Conservation (phyloP, 2,888 invertebrate species). For the Aplocera efformata region DNA sequence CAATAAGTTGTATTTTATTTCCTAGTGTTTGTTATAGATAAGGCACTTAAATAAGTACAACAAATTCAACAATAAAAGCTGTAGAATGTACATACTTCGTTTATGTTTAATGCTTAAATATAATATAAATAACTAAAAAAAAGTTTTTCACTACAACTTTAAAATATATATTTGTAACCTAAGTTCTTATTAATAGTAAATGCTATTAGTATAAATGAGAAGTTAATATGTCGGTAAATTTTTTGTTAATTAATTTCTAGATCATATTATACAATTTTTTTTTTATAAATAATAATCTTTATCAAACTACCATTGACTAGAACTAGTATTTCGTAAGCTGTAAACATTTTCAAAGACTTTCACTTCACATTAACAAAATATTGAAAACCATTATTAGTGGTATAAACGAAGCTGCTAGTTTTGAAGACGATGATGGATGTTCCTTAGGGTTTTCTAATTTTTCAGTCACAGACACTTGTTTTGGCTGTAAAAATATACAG, state of each 20-base stretch:
- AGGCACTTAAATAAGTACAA: conserved; percentile 14
- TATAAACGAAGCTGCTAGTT: not conserved
- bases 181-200: not conserved
- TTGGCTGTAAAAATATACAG: conserved; percentile 26
- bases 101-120: conserved; percentile 3
- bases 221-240: not conserved
- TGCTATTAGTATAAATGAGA: not conserved
- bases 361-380: not conserved
- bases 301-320: conserved; percentile 5
- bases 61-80: conserved; percentile 7
- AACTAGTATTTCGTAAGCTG: not conserved
- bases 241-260: not conserved
- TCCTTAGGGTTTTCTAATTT: conserved; percentile 15
- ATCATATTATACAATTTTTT: too few species aligned
- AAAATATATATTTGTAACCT: conserved; percentile 23
- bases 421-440: conserved; percentile 11
- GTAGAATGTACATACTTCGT: conserved; percentile 50
- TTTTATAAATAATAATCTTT: not conserved
- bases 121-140: conserved; percentile 14
- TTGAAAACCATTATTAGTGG: conserved; percentile 1
- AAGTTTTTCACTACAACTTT: too few species aligned
- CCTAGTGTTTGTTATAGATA: too few species aligned
- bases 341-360: too few species aligned
- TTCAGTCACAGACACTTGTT: conserved; percentile 26
- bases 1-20: not conserved